phyloP scores from a whole-genome alignment of 2,797 vertebrate species.

The Anomalospiza imberbis region DNA sequence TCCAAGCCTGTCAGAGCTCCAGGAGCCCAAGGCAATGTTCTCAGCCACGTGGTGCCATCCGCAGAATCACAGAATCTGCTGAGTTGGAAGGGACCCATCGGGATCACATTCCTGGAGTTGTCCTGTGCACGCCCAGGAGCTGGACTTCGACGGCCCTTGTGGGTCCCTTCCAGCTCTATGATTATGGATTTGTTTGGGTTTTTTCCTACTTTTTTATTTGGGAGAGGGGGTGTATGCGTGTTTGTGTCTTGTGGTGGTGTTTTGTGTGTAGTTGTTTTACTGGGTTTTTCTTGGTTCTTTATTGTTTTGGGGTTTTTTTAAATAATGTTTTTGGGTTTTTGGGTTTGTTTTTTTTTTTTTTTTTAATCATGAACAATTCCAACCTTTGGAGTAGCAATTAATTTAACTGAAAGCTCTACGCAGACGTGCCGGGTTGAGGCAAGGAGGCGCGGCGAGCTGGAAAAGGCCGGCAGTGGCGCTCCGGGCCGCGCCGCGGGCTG shows the following conservation, averaged over 20 bases:
- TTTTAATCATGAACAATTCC: not conserved
- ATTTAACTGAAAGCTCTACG: not conserved
- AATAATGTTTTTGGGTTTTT: not conserved
- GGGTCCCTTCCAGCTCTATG: not conserved
- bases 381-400: not conserved
- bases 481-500: not conserved
- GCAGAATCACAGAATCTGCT: not conserved
- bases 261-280: no score
- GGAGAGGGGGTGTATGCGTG: fast-evolving
- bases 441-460: not conserved
- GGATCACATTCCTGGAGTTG: not conserved
- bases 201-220: not conserved
- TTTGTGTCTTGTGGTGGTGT: not conserved
- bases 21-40: not conserved
- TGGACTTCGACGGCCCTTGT: not conserved
- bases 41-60: fast-evolving
- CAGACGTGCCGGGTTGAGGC: not conserved
- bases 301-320: not conserved
- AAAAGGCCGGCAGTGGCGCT: not conserved
- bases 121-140: no score
- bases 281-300: not conserved
- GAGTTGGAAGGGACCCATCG: not conserved
- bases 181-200: fast-evolving
- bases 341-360: not conserved
- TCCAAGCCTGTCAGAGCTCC: not conserved